Evolutionary conservation across 2,888 invertebrate species (phyloP), one percentile per base, ranked within the genome.

Genomic region (Campopleginae sp.): DNA sequence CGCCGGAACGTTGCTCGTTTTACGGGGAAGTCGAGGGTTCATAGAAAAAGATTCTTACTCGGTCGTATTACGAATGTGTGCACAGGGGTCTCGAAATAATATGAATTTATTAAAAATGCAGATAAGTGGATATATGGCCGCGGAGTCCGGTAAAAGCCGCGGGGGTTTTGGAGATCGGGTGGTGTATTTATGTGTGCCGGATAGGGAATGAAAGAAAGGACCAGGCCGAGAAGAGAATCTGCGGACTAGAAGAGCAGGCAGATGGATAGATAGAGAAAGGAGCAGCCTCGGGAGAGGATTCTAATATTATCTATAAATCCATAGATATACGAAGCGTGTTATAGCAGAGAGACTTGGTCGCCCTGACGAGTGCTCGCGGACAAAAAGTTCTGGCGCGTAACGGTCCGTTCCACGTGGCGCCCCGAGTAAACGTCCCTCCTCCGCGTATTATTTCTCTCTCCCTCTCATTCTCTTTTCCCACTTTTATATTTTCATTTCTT

Each of bases 331-430:
- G 54, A 19, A 74, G 38, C 27, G n/a, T n/a, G 48, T 70, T 68
- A 54, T 44, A 76, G 74, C 81, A 72, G 27, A 72, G 70, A 82
- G 82, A 82, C 71, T 85, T 38, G 75, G 79, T 77, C 84, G 81
- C 77, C 74, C 42, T 85, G 78, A 63, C 66, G 44, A 79, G 65
- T 61, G 79, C 82, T 85, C 84, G 71, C 79, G 78, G 87, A 85
- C 82, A 87, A 88, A 87, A 87, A 87, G 86, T 86, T 78, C 84
- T 86, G 72, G 86, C 84, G 88, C 87, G 81, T 93, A 93, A 93
- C 93, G 93, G 93, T 91, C 90, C 92, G 93, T 93, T 93, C 93
- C 93, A 90, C 89, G 90, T 91, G 92, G 91, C 93, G 93, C 92
- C 91, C 90, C 90, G 89, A 88, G 90, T 93, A 92, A 93, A 91